Conservation (phyloP, 1,140 invertebrate genomes). For the Brachionus rotundiformis region DNA sequence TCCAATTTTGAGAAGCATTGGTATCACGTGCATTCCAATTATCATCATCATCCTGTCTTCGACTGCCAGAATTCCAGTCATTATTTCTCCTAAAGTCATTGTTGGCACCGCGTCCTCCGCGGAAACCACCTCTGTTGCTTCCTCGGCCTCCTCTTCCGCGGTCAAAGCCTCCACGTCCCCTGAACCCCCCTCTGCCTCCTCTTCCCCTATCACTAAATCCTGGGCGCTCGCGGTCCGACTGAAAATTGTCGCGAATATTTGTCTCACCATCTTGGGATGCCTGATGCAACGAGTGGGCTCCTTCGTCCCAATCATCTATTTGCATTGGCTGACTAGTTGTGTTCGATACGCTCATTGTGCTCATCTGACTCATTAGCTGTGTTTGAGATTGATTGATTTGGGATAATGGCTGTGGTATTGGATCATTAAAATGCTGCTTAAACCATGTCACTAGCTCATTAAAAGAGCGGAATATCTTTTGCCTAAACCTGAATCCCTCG, state of each 20-base stretch:
- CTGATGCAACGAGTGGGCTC: background rate
- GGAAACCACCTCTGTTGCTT: background rate
- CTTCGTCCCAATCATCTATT: background rate
- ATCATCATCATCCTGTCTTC: background rate
- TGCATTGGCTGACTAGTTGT: background rate
- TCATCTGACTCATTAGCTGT: slow-evolving; percentile 17
- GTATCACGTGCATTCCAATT: no score
- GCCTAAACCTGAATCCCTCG: slow-evolving; percentile 86
- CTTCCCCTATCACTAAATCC: background rate
- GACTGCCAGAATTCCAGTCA: background rate
- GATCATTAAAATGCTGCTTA: slow-evolving; percentile 92
- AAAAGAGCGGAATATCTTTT: slow-evolving; percentile 81
- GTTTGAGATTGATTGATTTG: background rate
- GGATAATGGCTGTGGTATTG: slow-evolving; percentile 68
- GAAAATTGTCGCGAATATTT: background rate
- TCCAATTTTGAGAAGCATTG: background rate
- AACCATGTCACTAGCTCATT: slow-evolving; percentile 88
- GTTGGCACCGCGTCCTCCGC: background rate
- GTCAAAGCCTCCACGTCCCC: background rate
- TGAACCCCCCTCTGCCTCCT: background rate
- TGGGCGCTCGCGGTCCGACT: background rate
- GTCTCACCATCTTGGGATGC: background rate
- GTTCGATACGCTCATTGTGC: background rate
- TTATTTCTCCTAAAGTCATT: background rate
- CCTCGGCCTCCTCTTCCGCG: background rate